Percentiles rank a stretch among this genome's conserved stretches.
These are phyloP conservation scores for Lethocerus indicus DNA, from an alignment of 1,140 invertebrate species.

Conservation along the genomic window DNA sequence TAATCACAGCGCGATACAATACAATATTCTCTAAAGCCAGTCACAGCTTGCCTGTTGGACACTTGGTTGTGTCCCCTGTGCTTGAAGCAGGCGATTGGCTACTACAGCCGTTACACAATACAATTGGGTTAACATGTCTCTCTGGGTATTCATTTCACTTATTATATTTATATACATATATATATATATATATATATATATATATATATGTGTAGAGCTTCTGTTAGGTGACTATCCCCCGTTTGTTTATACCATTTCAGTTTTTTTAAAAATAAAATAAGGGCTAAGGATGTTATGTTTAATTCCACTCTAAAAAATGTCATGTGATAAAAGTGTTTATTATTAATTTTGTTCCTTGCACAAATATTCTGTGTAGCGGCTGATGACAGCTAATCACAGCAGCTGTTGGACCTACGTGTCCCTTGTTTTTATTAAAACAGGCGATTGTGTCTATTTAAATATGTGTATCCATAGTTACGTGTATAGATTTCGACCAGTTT, in stretches of 20 bases:
- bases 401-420: conserved; percentile 5
- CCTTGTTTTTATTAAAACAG: conserved; percentile 2
- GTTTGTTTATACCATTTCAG: too few relatives aligned
- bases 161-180: not conserved
- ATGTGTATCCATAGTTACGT: not conserved
- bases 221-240: too few relatives aligned
- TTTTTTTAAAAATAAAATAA: too few relatives aligned
- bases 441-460: conserved; percentile 1
- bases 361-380: not conserved
- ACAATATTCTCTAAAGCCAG: not conserved
- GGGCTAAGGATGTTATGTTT: not conserved
- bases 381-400: conserved; percentile 1
- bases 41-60: conserved; percentile 6
- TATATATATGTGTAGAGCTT: too few relatives aligned
- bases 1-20: not conserved
- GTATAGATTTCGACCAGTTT: too few relatives aligned
- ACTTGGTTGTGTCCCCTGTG: conserved; percentile 3
- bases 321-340: not conserved
- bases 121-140: not conserved
- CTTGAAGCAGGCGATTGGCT: not conserved
- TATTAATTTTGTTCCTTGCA: not conserved
- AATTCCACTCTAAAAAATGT: not conserved
- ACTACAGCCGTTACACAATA: not conserved
- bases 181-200: not conserved
- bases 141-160: not conserved